These are phyloP conservation scores for Spinus pinus DNA, from an alignment of 2,797 vertebrate genomes.

Conservation along the genomic window DNA sequence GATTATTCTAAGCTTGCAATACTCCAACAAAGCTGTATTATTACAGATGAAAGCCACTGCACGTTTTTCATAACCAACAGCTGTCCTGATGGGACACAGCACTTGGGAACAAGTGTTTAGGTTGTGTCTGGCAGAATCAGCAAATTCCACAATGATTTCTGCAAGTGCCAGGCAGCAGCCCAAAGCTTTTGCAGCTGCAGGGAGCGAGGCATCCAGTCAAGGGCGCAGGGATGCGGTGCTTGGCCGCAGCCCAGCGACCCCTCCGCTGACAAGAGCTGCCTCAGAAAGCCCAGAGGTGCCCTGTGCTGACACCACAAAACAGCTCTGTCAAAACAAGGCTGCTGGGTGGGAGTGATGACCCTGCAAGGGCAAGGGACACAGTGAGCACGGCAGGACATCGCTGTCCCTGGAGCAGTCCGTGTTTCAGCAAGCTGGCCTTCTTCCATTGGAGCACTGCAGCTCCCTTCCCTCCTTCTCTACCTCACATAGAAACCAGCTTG, in stretches of 20 bases:
- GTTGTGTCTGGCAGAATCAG: constrained; percentile 43
- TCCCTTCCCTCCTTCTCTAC: neutral
- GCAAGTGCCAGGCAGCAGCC: constrained; percentile 39
- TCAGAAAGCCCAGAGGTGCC: neutral
- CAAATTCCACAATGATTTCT: constrained; percentile 44
- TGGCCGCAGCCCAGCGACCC: neutral
- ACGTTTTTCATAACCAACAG: constrained; percentile 28
- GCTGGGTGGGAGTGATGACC: neutral
- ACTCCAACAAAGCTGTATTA: constrained; percentile 16
- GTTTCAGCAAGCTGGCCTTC: neutral
- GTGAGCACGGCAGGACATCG: fast-evolving
- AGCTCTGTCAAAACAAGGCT: neutral
- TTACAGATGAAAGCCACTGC: neutral
- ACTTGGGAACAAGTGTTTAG: constrained; percentile 24
- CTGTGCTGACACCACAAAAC: neutral
- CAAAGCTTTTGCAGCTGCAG: constrained; percentile 19
- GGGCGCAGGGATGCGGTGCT: neutral
- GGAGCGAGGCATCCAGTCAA: fast-evolving
- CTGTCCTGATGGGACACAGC: neutral
- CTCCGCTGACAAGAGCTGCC: neutral
- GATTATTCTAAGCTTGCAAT: neutral
- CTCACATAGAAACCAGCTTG: neutral
- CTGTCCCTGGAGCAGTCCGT: neutral
- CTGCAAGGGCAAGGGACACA: neutral
- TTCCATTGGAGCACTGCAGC: neutral